phyloP scores from a whole-genome alignment of 23 tunicate genomes.

The Styela clava region DNA sequence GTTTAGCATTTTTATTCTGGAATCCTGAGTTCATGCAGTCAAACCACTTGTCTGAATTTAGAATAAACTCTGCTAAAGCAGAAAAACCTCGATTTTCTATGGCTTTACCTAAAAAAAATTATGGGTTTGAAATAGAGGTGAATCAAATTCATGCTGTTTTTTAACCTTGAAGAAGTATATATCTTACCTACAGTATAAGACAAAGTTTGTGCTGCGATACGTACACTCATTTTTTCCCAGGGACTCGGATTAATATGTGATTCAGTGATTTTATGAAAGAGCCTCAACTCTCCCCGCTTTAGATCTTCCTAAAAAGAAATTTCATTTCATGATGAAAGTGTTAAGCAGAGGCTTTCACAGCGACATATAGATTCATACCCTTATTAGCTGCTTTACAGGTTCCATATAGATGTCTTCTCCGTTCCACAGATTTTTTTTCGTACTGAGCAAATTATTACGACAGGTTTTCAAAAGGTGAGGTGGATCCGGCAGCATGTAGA shows the following conservation, averaged over 20 bases:
- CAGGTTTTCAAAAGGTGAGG: background rate
- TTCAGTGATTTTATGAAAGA: background rate
- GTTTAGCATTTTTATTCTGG: background rate
- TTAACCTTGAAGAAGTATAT: background rate
- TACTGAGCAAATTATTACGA: background rate
- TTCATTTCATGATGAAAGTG: background rate
- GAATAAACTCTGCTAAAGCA: background rate
- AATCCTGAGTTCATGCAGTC: background rate
- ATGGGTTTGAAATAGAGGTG: background rate
- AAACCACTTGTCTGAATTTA: conserved; percentile 1
- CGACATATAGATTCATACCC: too few species aligned
- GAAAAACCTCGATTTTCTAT: background rate
- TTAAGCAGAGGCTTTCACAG: too few species aligned
- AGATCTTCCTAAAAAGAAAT: background rate
- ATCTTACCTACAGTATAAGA: background rate
- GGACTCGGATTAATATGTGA: background rate
- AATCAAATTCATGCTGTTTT: background rate
- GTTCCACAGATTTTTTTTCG: background rate
- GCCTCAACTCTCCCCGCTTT: background rate
- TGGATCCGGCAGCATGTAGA: background rate
- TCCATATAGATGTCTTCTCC: background rate
- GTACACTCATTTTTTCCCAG: background rate
- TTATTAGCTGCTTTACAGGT: background rate
- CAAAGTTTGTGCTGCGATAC: background rate
- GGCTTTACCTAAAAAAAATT: background rate